These are phyloP conservation scores for Alces alces DNA, from an alignment of 2,113 vertebrate genomes.

Conservation along the genomic window DNA sequence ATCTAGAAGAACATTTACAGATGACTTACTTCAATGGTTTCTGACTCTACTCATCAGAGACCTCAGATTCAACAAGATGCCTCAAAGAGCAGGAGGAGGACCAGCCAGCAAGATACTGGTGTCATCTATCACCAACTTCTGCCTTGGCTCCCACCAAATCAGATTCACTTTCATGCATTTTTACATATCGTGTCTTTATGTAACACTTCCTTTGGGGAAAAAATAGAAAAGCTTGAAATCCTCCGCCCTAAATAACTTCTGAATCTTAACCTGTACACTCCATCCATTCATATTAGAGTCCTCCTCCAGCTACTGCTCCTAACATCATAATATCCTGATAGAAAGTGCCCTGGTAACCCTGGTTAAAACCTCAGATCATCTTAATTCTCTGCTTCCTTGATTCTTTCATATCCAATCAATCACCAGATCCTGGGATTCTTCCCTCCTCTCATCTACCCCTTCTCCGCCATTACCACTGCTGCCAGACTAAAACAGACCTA, in stretches of 20 bases:
- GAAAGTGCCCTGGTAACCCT: not conserved
- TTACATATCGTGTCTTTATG: not conserved
- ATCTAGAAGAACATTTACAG: not conserved
- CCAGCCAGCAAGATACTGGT: not conserved
- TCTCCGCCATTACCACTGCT: not conserved
- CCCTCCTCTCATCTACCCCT: not conserved
- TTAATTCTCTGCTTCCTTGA: not conserved
- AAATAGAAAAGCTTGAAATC: not conserved
- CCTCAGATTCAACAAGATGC: not conserved
- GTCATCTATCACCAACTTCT: not conserved
- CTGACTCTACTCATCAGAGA: not conserved
- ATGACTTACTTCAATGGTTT: not conserved
- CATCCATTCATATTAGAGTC: not conserved
- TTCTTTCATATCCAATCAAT: not conserved
- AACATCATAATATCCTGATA: not conserved
- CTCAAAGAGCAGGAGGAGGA: not conserved
- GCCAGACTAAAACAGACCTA: not conserved
- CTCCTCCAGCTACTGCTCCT: not conserved
- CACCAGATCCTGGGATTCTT: not conserved
- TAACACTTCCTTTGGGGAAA: not conserved
- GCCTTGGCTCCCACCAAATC: not conserved
- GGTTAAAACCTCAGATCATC: not conserved
- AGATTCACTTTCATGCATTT: not conserved
- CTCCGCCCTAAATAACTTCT: not conserved
- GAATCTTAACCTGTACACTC: not conserved